Evolutionary conservation across 2,888 invertebrate species (phyloP), one percentile per base, ranked within the genome.

Genomic region (Poecilobothrus nobilitatus): DNA sequence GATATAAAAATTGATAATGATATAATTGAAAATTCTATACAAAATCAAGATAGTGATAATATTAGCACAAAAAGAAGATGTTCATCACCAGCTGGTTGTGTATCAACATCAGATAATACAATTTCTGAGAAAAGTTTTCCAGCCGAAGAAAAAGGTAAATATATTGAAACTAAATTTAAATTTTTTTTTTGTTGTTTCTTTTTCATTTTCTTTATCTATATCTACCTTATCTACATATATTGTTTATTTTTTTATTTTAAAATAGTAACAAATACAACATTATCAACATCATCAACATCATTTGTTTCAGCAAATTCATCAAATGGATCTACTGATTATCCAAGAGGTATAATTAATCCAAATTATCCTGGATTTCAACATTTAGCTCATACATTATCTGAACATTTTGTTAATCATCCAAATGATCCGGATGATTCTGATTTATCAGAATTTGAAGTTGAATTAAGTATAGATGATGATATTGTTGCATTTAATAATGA

Each of bases 311-410:
- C 33, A 37, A 65, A 65, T 34, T 34, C 65, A 20, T 37, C 65
- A 65, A 65, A 65, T 34, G n/a, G 22, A 2, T 9, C 20, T 21
- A 9, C 12, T 10, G 63, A 76, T 71, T 83, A 85, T 76, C 87
- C 87, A 68, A 84, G 89, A 74, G 91, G 91, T 73, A 91, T 91
- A 74, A 88, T 91, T 76, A 92, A 92, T 83, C 91, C 91, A 67
- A 92, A 92, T 81, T 92, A 92, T 82, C 89, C 91, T 27, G 91
- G 92, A 69, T 92, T 92, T 80, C 91, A 92, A 78, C 91, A 91
- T 80, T 85, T 91, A 76, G 91, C 91, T 21, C 88, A 90, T 76
- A 89, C 89, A 71, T 83, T 90, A 73, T 87, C 81, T 74, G 78
- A 80, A 75, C 80, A 78, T 74, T 80, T 77, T 71, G 76, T 78